A percentile compares a stretch with the other conserved stretches of the same genome.
phyloP scores from a whole-genome alignment of 2,888 invertebrate species.

The Cryptops parisi region DNA sequence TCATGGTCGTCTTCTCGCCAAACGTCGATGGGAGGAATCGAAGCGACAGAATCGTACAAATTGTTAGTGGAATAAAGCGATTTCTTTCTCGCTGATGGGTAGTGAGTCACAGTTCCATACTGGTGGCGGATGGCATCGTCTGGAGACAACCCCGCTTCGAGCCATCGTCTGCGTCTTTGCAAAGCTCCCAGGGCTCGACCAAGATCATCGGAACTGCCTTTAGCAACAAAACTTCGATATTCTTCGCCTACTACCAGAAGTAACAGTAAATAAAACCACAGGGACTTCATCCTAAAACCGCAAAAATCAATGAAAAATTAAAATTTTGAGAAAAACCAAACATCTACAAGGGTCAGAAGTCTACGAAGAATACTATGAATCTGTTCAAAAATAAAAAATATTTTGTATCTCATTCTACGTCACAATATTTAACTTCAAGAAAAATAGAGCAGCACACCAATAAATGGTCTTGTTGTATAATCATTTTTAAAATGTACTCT shows the following conservation, averaged over 20 bases:
- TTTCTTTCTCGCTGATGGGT: conserved; percentile 4
- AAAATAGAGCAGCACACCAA: too few relatives aligned
- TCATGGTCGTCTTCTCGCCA: neutral
- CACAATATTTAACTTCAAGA: too few relatives aligned
- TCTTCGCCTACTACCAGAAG: conserved; percentile 5
- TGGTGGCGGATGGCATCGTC: neutral
- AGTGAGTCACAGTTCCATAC: conserved; percentile 12
- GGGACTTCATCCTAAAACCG: too few relatives aligned
- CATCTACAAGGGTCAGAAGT: too few relatives aligned
- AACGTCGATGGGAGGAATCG: neutral
- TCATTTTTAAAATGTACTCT: too few relatives aligned
- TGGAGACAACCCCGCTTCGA: conserved; percentile 5
- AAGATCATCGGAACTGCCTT: conserved; percentile 1
- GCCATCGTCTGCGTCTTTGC: conserved; percentile 5
- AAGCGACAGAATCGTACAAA: neutral
- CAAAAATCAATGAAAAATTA: too few relatives aligned
- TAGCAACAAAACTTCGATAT: neutral
- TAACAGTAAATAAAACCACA: neutral
- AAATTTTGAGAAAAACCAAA: too few relatives aligned
- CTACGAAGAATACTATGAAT: too few relatives aligned
- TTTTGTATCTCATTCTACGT: too few relatives aligned
- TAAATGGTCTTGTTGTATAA: too few relatives aligned
- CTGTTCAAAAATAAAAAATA: too few relatives aligned
- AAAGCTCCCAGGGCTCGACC: conserved; percentile 1
- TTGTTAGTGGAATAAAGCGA: neutral